Evolutionary conservation across 1,140 invertebrate genomes (phyloP), one percentile per base, ranked within the genome.

Genomic region (Leptinotarsa lineolata): DNA sequence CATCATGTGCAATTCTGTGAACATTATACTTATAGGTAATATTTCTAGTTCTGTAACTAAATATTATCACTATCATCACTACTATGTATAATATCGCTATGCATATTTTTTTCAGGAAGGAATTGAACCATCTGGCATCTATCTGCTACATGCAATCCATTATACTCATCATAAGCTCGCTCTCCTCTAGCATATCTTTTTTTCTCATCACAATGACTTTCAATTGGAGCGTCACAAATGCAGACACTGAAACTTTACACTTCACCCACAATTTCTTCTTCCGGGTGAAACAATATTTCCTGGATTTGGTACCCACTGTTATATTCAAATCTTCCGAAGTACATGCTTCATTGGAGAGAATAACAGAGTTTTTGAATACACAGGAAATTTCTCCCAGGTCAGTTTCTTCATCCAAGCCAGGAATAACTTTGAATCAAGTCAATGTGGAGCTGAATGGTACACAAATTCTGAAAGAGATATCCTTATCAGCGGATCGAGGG

Each of bases 201-300:
- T 82, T 77, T 71, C 48, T 81, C 46, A 64, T 91, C 2, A 90
- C 97, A 22, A 84, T 95, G 15, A 88, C 91, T 0, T 95, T 92
- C 78, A 88, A 95, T 4, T 86, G 92, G 0, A 84, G 90, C 13
- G 89, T 88, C 0, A 86, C 89, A 73, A 84, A 89, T 48, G 84
- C 94, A 3, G 92, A 89, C 0, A 92, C 95, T 1, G 90, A 94
- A 72, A 92, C 89, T 81, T 90, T 93, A 0, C 93, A 92, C 81
- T 91, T 93, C 3, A 86, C 94, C 4, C 91, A 91, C 2, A 90
- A 91, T 0, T 93, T 91, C 77, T 94, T 92, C 75, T 90, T 91
- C 73, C 90, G 91, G 77, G 80, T 94, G 11, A 89, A 91, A 44
- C 89, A 90, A 73, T 92, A 90, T 0, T 89, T 94, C 84, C 92